A percentile compares a stretch with the other conserved stretches of the same genome.
These are phyloP conservation scores for Gorsachius magnificus DNA, from an alignment of 2,797 vertebrate species.

Conservation along the genomic window DNA sequence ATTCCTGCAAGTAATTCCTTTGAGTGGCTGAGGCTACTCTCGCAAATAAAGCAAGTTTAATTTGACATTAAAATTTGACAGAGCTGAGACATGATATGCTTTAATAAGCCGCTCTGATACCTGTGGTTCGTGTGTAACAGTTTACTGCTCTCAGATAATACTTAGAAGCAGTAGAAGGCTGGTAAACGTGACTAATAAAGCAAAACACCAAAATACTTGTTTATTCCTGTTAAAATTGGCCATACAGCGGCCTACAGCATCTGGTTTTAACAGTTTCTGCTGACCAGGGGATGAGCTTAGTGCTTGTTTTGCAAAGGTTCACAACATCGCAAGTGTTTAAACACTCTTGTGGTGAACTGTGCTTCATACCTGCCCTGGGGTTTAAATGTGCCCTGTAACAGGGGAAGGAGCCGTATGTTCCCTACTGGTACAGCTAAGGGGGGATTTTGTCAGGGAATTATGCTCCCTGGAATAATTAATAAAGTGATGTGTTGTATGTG, in stretches of 20 bases:
- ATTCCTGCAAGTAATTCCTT: background rate
- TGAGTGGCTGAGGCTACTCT: background rate
- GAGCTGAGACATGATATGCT: background rate
- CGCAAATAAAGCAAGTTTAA: background rate
- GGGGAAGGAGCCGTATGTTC: background rate
- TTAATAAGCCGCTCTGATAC: background rate
- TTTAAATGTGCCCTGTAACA: background rate
- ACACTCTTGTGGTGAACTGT: background rate
- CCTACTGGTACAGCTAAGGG: background rate
- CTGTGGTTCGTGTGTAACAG: background rate
- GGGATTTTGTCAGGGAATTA: background rate
- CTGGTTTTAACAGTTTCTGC: background rate
- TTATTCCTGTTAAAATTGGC: background rate
- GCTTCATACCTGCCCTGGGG: background rate
- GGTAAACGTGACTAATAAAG: background rate
- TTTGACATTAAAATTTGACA: background rate
- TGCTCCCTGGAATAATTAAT: background rate
- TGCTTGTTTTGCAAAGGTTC: background rate
- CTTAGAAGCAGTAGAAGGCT: background rate
- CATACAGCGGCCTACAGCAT: background rate
- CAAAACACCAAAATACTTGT: background rate
- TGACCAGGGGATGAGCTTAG: background rate
- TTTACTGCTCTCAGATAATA: background rate
- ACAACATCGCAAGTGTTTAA: background rate
- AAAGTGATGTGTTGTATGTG: background rate